Evolutionary conservation across 2,888 invertebrate genomes (phyloP).

Genomic region (Exocentrus adspersus): DNA sequence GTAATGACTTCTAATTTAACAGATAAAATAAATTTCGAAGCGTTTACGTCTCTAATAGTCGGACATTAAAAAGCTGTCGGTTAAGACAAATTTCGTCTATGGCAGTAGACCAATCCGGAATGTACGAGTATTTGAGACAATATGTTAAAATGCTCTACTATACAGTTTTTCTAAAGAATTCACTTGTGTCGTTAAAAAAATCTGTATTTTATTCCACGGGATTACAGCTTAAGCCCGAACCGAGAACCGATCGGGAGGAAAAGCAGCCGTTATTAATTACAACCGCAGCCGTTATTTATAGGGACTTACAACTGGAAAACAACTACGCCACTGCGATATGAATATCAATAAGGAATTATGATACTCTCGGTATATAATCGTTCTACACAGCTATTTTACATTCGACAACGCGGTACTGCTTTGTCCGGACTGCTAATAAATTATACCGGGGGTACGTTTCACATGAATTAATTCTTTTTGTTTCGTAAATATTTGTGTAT

Average conservation of each 20-base stretch:
- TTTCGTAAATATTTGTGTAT: conserved; percentile 61
- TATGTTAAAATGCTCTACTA: no score
- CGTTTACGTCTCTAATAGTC: background rate
- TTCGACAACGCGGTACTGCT: conserved; percentile 60
- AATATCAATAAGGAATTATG: conserved; percentile 61
- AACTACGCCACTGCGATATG: conserved; percentile 59
- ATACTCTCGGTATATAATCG: conserved; percentile 58
- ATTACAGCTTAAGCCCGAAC: conserved; percentile 9
- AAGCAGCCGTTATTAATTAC: conserved; percentile 47
- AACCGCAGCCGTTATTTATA: conserved; percentile 46
- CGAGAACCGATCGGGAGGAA: conserved; percentile 7
- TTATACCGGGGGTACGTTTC: conserved; percentile 56
- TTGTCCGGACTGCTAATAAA: conserved; percentile 60
- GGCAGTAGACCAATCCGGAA: no score
- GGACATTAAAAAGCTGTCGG: background rate
- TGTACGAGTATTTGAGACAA: no score
- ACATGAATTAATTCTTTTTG: conserved; percentile 57
- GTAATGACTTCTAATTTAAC: conserved; percentile 1
- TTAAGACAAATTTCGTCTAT: background rate
- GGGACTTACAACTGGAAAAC: conserved; percentile 40
- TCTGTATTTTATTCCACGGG: conserved; percentile 2
- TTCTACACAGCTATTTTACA: conserved; percentile 58
- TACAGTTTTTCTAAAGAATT: no score
- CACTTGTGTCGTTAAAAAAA: no score
- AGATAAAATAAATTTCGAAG: background rate